Conservation (phyloP, 2,797 vertebrate genomes). For the Myripristis jacobus region DNA sequence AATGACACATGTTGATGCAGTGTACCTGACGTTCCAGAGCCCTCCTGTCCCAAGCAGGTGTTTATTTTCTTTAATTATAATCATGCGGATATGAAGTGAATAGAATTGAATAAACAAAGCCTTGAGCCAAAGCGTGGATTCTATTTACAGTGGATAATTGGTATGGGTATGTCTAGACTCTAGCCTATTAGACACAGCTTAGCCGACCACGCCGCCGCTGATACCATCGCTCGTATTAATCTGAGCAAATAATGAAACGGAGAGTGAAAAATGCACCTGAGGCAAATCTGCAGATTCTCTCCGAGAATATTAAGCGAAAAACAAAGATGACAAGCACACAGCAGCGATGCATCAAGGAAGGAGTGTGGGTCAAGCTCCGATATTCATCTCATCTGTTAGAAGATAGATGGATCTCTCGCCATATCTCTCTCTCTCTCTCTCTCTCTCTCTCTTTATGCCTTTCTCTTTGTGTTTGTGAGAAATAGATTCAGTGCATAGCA, state of each 20-base stretch:
- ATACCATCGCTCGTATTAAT: conserved; percentile 81
- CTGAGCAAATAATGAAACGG: conserved; percentile 82
- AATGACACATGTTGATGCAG: conserved; percentile 25
- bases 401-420: conserved; percentile 52
- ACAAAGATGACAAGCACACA: conserved; percentile 63
- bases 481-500: conserved; percentile 25
- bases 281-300: conserved; percentile 76
- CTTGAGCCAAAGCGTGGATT: conserved; percentile 79
- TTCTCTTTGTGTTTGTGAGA: conserved; percentile 31
- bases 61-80: conserved; percentile 80
- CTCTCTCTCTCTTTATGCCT: conserved; percentile 15
- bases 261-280: conserved; percentile 79
- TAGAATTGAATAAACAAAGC: conserved; percentile 84
- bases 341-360: conserved; percentile 55
- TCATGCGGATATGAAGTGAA: conserved; percentile 76
- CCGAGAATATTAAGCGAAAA: conserved; percentile 72
- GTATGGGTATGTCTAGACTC: conserved; percentile 82
- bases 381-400: conserved; percentile 64
- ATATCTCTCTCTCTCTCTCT: conserved; percentile 37
- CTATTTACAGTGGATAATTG: conserved; percentile 88
- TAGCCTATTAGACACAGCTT: conserved; percentile 86
- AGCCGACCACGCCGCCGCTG: conserved; percentile 69
- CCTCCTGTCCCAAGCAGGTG: conserved; percentile 59
- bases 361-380: conserved; percentile 46
- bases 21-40: conserved; percentile 17